Conservation (phyloP, 2,888 invertebrate species). For the Hirudinaria manillensis region DNA sequence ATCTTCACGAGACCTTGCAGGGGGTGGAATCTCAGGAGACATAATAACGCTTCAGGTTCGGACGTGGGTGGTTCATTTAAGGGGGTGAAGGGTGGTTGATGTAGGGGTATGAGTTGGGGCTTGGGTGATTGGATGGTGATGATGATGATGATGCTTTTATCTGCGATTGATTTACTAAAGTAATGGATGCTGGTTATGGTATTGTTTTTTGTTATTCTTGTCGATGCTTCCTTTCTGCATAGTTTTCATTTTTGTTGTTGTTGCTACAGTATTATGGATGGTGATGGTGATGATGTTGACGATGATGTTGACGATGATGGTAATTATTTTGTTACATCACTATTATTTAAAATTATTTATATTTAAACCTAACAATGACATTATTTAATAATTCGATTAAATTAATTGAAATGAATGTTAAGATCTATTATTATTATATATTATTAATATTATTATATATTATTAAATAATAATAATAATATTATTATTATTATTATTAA, state of each 20-base stretch:
- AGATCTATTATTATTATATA: no score
- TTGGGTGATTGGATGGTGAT: not conserved
- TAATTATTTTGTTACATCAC: no score
- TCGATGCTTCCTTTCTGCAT: not conserved
- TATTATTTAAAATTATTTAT: no score
- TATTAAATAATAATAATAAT: no score
- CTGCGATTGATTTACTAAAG: not conserved
- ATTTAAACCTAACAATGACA: no score
- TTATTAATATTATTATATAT: no score
- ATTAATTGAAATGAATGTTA: no score
- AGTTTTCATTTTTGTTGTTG: not conserved
- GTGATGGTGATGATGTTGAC: not conserved
- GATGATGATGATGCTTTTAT: not conserved
- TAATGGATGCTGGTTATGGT: not conserved
- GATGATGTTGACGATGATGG: not conserved
- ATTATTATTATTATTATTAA: no score
- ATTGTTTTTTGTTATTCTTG: not conserved
- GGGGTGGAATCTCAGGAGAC: slow-evolving; percentile 2
- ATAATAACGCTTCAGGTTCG: not conserved
- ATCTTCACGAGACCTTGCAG: slow-evolving; percentile 8
- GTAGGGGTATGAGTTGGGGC: not conserved
- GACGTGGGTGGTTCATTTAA: not conserved
- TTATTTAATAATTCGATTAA: no score
- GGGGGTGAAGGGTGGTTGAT: not conserved
- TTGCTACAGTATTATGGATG: not conserved